Evolutionary conservation across 1,140 invertebrate genomes (phyloP).

Genomic region (Cydia pomonella): DNA sequence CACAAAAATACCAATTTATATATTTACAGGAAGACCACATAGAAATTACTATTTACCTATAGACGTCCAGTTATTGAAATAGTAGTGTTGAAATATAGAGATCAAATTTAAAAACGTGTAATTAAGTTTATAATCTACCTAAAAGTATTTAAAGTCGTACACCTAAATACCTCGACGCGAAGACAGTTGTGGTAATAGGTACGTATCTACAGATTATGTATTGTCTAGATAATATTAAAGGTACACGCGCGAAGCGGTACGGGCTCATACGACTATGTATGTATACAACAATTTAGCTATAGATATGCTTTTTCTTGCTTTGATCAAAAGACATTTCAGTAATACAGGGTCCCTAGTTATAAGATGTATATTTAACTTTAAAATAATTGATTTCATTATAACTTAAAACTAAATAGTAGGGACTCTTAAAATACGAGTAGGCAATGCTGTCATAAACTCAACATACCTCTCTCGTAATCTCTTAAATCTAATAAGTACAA

Average conservation of each 20-base stretch:
- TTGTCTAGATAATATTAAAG: slow-evolving; percentile 22
- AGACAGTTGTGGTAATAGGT: slow-evolving; percentile 30
- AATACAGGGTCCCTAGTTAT: background rate
- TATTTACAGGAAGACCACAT: slow-evolving; percentile 17
- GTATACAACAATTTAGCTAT: background rate
- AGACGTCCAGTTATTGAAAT: background rate
- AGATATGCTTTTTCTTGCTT: slow-evolving; percentile 30
- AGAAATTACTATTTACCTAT: slow-evolving; percentile 17
- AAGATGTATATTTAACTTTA: background rate
- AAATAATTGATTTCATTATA: background rate
- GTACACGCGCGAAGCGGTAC: background rate
- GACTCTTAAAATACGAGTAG: slow-evolving; percentile 17
- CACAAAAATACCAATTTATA: background rate
- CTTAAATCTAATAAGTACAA: slow-evolving; percentile 26
- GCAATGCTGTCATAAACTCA: no score
- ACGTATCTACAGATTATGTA: slow-evolving; percentile 28
- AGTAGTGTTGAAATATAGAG: slow-evolving; percentile 5
- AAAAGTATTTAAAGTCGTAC: slow-evolving; percentile 13
- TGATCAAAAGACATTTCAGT: slow-evolving; percentile 2
- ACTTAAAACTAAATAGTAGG: background rate
- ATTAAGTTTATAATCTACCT: slow-evolving; percentile 22
- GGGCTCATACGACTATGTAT: background rate
- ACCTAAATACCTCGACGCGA: slow-evolving; percentile 14
- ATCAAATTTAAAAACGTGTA: slow-evolving; percentile 25
- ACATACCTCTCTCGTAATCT: background rate